A percentile compares a stretch with the other conserved stretches of the same genome.
phyloP scores from a whole-genome alignment of 2,797 vertebrate genomes.

The Pempheris klunzingeri region DNA sequence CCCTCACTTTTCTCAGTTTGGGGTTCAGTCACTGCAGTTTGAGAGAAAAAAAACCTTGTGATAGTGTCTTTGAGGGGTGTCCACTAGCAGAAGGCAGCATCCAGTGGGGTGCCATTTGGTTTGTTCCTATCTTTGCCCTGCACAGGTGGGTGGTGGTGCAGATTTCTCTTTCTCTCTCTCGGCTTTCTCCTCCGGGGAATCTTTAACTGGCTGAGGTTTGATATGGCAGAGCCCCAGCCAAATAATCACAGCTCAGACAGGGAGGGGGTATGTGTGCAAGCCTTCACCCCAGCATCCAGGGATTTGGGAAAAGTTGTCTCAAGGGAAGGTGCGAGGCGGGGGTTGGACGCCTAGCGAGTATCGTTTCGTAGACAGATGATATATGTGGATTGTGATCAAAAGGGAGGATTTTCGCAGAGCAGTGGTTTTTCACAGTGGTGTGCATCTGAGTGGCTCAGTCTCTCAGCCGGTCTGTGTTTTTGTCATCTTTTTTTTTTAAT shows the following conservation, averaged over 20 bases:
- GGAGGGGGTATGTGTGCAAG: constrained; percentile 44
- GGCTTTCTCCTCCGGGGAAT: constrained; percentile 57
- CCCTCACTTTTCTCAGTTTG: constrained; percentile 44
- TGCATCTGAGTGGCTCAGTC: constrained; percentile 46
- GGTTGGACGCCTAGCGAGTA: constrained; percentile 44
- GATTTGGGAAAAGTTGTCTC: constrained; percentile 71
- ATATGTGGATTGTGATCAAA: constrained; percentile 72
- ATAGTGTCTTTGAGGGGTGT: constrained; percentile 57
- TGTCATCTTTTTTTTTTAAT: constrained; percentile 54
- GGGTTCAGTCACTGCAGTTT: constrained; percentile 42
- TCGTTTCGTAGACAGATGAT: constrained; percentile 64
- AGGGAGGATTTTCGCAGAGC: constrained; percentile 62
- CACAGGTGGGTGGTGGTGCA: constrained; percentile 65
- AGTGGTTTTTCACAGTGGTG: constrained; percentile 53
- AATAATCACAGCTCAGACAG: constrained; percentile 69
- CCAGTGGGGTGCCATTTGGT: constrained; percentile 58
- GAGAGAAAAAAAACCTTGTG: constrained; percentile 21
- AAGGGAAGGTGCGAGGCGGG: constrained; percentile 29
- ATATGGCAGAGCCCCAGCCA: constrained; percentile 63
- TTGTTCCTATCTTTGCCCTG: constrained; percentile 62
- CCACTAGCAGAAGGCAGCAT: constrained; percentile 56
- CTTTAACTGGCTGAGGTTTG: constrained; percentile 62
- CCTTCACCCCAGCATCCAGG: constrained; percentile 59
- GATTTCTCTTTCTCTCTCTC: constrained; percentile 28
- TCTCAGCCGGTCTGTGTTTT: constrained; percentile 42